Percentiles rank a stretch among this genome's conserved stretches.
phyloP scores from a whole-genome alignment of 2,888 invertebrate genomes.

The Lymantria monacha region DNA sequence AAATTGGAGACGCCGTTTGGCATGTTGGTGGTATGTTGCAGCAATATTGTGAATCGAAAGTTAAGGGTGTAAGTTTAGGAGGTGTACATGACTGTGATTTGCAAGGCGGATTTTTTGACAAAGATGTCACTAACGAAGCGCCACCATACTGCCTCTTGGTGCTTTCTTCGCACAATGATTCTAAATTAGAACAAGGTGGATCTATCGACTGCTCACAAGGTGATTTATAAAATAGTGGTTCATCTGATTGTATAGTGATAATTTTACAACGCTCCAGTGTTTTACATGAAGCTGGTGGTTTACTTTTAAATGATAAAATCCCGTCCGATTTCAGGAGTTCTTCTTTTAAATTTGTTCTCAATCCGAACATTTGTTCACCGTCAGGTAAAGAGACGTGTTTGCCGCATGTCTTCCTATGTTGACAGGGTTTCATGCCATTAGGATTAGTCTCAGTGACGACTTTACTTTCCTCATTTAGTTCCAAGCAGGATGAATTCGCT shows the following conservation, averaged over 20 bases:
- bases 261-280: slow-evolving; percentile 17
- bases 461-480: background rate
- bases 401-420: slow-evolving; percentile 18
- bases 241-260: slow-evolving; percentile 22
- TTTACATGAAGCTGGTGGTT: background rate
- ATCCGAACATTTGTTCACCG: slow-evolving; percentile 32
- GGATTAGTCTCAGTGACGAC: background rate
- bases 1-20: background rate
- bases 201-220: slow-evolving; percentile 27
- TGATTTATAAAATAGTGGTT: slow-evolving; percentile 32
- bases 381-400: slow-evolving; percentile 51
- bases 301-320: slow-evolving; percentile 42
- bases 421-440: slow-evolving; percentile 2
- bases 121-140: background rate
- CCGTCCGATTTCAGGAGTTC: slow-evolving; percentile 27
- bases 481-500: background rate
- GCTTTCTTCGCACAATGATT: slow-evolving; percentile 10
- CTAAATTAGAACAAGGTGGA: slow-evolving; percentile 27
- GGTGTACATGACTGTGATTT: background rate
- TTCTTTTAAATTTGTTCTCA: slow-evolving; percentile 19
- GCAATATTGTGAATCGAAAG: background rate
- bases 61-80: background rate
- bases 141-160: background rate
- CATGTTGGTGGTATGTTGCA: background rate
- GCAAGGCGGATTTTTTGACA: background rate